Evolutionary conservation across 2,797 vertebrate genomes (phyloP), one percentile per base, ranked within the genome.

Genomic region (Cyclopterus lumpus): DNA sequence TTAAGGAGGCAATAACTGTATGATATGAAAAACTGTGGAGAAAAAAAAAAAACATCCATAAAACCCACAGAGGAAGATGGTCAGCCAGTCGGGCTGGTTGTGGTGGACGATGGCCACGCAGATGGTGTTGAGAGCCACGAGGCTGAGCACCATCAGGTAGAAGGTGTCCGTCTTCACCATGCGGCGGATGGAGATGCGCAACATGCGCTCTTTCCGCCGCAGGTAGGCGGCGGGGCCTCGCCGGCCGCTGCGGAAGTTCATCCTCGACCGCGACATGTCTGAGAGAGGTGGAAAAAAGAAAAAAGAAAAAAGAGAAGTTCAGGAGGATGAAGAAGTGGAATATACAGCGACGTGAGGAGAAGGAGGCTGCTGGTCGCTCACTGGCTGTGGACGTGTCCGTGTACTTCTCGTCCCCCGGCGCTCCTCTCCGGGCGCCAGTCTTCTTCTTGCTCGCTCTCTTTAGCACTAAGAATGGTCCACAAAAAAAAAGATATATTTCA

Each of bases 101-200:
- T 99, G 97, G 93, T 99, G 98, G 77, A 99, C 98, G 0, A 99
- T 98, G 91, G 98, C 98, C 85, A 99, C 98, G 0, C 97, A 99
- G 93, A 98, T 95, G 22, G 98, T 99, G 94, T 99, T 99, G 82
- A 99, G 97, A 49, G 96, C 97, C 91, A 99, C 98, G 6, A 99
- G 91, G 82, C 96, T 96, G 88, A 99, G 94, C 88, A 99, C 97
- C 0, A 97, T 97, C 97, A 98, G 96, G 91, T 99, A 99, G 91
- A 99, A 99, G 70, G 96, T 96, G 90, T 98, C 97, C 1, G 98
- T 99, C 92, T 99, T 99, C 82, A 99, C 97, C 97, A 99, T 99
- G 91, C 98, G 98, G 61, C 98, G 97, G 72, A 99, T 95, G 0
- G 98, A 99, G 91, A 99, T 99, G 53, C 98, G 96, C 51, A 99